phyloP scores from a whole-genome alignment of 1,140 invertebrate genomes.

The Micrasema minimum region DNA sequence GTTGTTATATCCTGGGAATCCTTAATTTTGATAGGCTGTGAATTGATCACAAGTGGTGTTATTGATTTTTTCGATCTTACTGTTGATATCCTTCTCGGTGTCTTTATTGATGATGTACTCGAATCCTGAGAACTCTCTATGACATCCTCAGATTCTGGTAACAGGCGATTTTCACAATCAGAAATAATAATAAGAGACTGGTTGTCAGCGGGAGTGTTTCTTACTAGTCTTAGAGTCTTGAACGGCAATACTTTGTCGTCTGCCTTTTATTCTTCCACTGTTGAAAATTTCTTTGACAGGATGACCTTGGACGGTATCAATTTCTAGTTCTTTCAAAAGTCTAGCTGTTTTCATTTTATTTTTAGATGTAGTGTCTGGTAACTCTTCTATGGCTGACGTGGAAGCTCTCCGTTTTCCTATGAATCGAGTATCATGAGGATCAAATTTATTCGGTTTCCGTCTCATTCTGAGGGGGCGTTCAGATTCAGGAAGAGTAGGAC shows the following conservation, averaged over 20 bases:
- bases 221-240: not conserved
- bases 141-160: conserved; percentile 58
- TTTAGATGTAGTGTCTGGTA: conserved; percentile 38
- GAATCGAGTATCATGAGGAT: conserved; percentile 52
- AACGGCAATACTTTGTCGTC: not conserved
- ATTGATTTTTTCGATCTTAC: too few relatives aligned
- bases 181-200: conserved; percentile 20
- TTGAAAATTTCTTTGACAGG: conserved; percentile 52
- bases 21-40: conserved; percentile 2
- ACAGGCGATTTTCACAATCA: not conserved
- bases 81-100: conserved; percentile 53
- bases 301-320: conserved; percentile 65
- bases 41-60: not conserved
- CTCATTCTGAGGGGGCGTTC: conserved; percentile 61
- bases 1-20: not conserved
- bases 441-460: conserved; percentile 64
- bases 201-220: not conserved
- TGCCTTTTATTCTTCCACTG: not conserved
- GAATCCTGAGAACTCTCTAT: conserved; percentile 67
- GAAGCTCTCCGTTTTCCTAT: conserved; percentile 12
- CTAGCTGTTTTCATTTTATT: conserved; percentile 53
- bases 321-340: conserved; percentile 61
- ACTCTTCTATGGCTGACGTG: not conserved
- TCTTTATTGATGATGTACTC: conserved; percentile 58
- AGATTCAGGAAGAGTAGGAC: not conserved